phyloP scores from a whole-genome alignment of 2,113 vertebrate species.

The Pithys albifrons region DNA sequence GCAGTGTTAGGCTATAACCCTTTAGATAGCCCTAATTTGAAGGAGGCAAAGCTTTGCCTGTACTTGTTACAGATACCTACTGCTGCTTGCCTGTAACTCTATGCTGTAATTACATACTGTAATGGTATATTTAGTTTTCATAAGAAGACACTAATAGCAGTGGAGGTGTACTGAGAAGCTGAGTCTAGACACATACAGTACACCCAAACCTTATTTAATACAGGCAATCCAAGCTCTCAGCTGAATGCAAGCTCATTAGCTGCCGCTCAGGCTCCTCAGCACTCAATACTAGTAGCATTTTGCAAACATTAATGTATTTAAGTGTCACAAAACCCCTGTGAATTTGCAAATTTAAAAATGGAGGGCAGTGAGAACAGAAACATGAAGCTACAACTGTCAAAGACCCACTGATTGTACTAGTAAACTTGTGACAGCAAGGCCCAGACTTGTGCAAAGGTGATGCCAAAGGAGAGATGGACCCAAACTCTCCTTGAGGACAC shows the following conservation, averaged over 20 bases:
- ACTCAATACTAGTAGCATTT: not conserved
- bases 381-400: not conserved
- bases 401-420: not conserved
- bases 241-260: not conserved
- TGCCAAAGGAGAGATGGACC: not conserved
- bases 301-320: not conserved
- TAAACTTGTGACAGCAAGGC: not conserved
- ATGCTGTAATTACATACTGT: conserved; percentile 1
- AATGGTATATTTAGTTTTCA: conserved; percentile 41
- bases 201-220: conserved; percentile 29
- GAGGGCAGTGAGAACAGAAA: not conserved
- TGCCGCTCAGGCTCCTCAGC: not conserved
- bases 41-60: not conserved
- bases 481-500: not conserved
- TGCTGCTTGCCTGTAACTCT: conserved; percentile 20
- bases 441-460: not conserved
- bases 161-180: conserved; percentile 48
- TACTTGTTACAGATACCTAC: not conserved
- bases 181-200: conserved; percentile 17
- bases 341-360: not conserved
- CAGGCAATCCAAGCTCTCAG: not conserved
- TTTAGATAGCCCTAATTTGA: not conserved
- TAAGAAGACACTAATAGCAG: conserved; percentile 47
- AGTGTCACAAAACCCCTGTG: not conserved
- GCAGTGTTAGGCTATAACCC: not conserved